These are phyloP conservation scores for Sitobion miscanthi DNA, from an alignment of 1,140 invertebrate species.

Conservation along the genomic window DNA sequence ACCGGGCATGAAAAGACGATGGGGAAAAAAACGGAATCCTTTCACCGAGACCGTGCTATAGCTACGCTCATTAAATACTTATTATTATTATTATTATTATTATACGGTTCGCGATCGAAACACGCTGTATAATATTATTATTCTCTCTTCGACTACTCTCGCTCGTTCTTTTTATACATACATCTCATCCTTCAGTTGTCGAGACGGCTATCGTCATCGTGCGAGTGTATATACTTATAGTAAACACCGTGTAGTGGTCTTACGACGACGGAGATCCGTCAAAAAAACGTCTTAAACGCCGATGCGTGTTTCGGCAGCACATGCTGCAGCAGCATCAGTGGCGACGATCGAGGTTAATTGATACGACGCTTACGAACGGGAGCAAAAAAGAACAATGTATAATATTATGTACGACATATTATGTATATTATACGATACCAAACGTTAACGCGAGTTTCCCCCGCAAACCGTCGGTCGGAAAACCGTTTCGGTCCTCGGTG, in stretches of 20 bases:
- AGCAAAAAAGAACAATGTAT: neutral
- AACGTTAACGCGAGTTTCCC: neutral
- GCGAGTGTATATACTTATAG: neutral
- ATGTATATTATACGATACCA: neutral
- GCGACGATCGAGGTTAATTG: conserved; percentile 20
- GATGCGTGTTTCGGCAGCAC: neutral
- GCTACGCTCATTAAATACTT: conserved; percentile 45
- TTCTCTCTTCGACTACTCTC: neutral
- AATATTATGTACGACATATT: too few species aligned
- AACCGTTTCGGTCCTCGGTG: neutral
- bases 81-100: conserved; percentile 52
- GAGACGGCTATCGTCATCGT: neutral
- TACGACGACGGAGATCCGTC: neutral
- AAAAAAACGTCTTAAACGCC: neutral
- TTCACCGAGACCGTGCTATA: conserved; percentile 39
- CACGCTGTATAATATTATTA: conserved; percentile 11
- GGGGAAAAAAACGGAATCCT: conserved; percentile 28
- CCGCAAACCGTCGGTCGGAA: neutral
- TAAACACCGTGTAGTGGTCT: neutral
- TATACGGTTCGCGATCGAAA: conserved; percentile 35
- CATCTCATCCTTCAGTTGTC: neutral
- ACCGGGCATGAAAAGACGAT: neutral
- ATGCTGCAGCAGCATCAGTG: too few species aligned
- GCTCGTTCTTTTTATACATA: neutral
- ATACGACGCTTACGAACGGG: neutral